Evolutionary conservation across 2,888 invertebrate genomes (phyloP), one percentile per base, ranked within the genome.

Genomic region (Onchidella celtica): DNA sequence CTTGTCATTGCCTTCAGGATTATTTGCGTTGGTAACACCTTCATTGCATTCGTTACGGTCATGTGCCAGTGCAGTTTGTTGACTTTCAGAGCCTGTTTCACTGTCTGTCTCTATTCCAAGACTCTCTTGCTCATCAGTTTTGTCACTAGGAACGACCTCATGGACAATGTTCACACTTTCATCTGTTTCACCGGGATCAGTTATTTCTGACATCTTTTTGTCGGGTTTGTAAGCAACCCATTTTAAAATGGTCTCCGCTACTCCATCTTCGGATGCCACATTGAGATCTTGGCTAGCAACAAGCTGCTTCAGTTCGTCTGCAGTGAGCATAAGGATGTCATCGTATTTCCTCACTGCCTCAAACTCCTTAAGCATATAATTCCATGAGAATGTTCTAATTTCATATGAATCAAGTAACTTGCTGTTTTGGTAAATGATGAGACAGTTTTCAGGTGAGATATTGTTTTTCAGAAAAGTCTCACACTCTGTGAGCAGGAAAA

Each of bases 331-430:
- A 2, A 74, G 32, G 27, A 74, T n/a, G 17, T 59, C 61, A 32
- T 59, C 74, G 3, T 2, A 36, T 34, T 17, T 21, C 24, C 74
- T 32, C 11, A 59, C 61, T 21, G 34, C 17, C 29, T 74, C 74
- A 34, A 74, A 74, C 2, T 74, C 24, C 11, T n/a, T 0, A n/a
- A 74, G 34, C 32, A 74, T 55, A 27, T 59, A 57, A 3, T 57
- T n/a, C 74, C 74, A 74, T 1, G 74, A 57, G 14, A 24, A n/a
- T 21, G 2, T 1, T 34, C 11, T 9, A 9, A 74, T 4, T 2
- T 59, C 38, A 21, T 74, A 9, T 21, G 59, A 74, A n/a, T 74
- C 74, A 17, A 74, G 38, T 6, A 74, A 40, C 27, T 57, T 59
- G n/a, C n/a, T 21, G 11, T 17, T 32, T 17, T 59, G 36, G n/a